Conservation (phyloP, 2,888 invertebrate genomes). For the Orchesella flavescens region DNA sequence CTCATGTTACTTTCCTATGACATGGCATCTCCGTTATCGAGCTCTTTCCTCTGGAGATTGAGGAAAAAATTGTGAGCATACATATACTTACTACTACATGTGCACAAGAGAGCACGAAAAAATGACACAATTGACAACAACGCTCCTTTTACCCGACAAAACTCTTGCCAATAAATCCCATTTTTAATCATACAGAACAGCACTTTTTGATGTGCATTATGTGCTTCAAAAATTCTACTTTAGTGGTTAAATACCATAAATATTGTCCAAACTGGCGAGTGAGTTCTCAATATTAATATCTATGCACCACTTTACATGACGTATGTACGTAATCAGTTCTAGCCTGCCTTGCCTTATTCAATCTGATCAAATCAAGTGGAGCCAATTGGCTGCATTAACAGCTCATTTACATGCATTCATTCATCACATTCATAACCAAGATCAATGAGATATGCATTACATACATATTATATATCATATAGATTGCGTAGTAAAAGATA, state of each 20-base stretch:
- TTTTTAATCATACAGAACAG: too few species aligned
- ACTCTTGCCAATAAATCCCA: too few species aligned
- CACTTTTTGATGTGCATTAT: too few species aligned
- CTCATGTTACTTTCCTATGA: slow-evolving; percentile 18
- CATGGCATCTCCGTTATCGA: neutral
- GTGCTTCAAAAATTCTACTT: too few species aligned
- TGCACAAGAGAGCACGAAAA: neutral
- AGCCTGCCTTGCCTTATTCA: slow-evolving; percentile 41
- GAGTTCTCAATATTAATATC: neutral
- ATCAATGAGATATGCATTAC: slow-evolving; percentile 7
- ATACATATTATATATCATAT: too few species aligned
- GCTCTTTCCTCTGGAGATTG: neutral
- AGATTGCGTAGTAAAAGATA: too few species aligned
- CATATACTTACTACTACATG: neutral
- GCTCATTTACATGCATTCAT: slow-evolving; percentile 63
- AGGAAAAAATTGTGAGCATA: neutral
- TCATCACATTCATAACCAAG: slow-evolving; percentile 12
- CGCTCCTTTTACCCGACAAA: neutral
- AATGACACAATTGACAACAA: neutral
- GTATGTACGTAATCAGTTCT: slow-evolving; percentile 17
- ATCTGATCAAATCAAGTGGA: slow-evolving; percentile 65
- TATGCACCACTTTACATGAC: neutral
- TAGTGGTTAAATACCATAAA: too few species aligned
- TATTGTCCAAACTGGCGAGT: too few species aligned
- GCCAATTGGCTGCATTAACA: slow-evolving; percentile 66